Conservation (phyloP, 2,113 vertebrate species). For the Aphelocoma coerulescens region DNA sequence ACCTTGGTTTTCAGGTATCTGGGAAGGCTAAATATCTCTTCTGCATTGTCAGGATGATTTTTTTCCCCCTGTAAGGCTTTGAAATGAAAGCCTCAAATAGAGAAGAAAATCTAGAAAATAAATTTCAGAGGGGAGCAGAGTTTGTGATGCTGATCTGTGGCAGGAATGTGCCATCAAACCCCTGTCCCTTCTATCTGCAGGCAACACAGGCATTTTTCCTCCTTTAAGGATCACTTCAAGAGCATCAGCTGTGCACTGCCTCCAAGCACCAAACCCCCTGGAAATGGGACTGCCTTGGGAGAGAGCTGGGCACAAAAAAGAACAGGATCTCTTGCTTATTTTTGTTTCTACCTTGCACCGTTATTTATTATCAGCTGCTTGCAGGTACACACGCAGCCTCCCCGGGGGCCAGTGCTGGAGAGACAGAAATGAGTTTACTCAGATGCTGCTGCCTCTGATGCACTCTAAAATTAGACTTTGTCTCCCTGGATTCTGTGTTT, state of each 20-base stretch:
- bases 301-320: not conserved
- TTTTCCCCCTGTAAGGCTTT: not conserved
- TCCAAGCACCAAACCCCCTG: not conserved
- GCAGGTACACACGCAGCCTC: slow-evolving; percentile 53
- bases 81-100: not conserved
- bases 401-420: slow-evolving; percentile 35
- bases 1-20: not conserved
- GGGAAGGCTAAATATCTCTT: not conserved
- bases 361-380: slow-evolving; percentile 59
- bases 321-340: not conserved
- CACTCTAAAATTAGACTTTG: slow-evolving; percentile 67
- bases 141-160: not conserved
- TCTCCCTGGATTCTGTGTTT: slow-evolving; percentile 35
- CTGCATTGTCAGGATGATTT: not conserved
- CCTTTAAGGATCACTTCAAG: not conserved
- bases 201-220: fast-evolving
- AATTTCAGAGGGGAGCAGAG: not conserved
- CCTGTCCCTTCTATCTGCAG: not conserved
- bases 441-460: slow-evolving; percentile 19
- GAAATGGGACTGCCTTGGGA: not conserved
- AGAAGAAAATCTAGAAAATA: not conserved
- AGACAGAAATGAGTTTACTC: slow-evolving; percentile 58
- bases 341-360: slow-evolving; percentile 27
- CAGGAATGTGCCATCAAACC: not conserved
- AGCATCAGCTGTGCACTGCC: not conserved